Evolutionary conservation across 2,888 invertebrate species (phyloP), one percentile per base, ranked within the genome.

Genomic region (Drosophila ezoana): DNA sequence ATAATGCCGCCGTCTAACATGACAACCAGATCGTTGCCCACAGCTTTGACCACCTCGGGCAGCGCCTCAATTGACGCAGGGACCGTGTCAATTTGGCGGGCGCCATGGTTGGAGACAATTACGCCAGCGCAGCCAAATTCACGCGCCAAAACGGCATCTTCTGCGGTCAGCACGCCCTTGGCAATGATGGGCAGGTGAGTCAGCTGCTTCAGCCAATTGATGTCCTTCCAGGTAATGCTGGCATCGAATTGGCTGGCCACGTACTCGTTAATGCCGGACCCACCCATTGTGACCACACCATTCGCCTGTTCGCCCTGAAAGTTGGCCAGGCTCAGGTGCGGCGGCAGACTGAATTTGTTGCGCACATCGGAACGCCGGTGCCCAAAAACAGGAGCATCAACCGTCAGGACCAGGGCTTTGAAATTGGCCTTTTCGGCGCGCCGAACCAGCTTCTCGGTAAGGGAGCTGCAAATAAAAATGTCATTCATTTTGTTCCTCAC

Each of bases 31-130:
- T 94, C 93, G 60, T 94, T 93, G 11, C 95, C 95, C 4, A 96
- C 95, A 1, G 96, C 97, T 79, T 94, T 93, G 0, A 95, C 94
- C 60, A 98, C 94, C 93, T 97, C 97, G 0, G 96, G 95, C 35
- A 98, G 92, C 0, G 94, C 96, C 93, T 97, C 97, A 81, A 98
- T 97, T 62, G 97, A 94, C 8, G 98, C 95, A 13, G 97, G 96
- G 10, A 96, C 95, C n/a, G 86, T 79, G 52, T 92, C 92, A 11
- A 92, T 92, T 93, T 98, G 98, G 62, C 98, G 94, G 0, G 96
- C 98, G 1, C 98, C 98, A 91, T 98, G 98, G 92, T 98, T 98
- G 0, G 98, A 98, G 4, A 99, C 98, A 68, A 97, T 93, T 54
- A 99, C 95, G 0, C 95, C 98, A 5, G 94, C 93, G 45, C 95